Base-by-base conservation (phyloP, 53 echinoderm and acorn worm genomes). In the Henricia sp. region DNA sequence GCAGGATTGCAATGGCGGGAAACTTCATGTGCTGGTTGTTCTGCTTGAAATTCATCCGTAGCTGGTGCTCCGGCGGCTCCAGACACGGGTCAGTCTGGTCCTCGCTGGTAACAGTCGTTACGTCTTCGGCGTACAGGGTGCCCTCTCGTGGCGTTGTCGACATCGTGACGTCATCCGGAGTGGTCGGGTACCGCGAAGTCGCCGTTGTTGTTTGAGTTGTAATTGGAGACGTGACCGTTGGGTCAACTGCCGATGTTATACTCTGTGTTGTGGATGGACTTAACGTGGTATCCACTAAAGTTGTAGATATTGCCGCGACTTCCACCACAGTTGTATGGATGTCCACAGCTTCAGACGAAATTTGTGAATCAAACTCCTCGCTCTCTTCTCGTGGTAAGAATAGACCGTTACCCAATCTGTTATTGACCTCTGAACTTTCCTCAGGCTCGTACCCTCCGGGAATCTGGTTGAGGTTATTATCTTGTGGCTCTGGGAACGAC, bases 1-100 rank as follows among this genome's bases (percentile, higher is more conserved):
- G 62, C 64, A 80, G 48, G 80, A 80, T 63, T 4, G 80, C 80
- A 8, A 80, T 62, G 6, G 80, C 80, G 23, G 80, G 80, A 41
- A 80, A 80, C 50, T 80, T 80, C 25, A 80, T 28, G 64, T 80
- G 62, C 64, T 32, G 62, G 13, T 80, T 80, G 80, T 13, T 62
- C 0, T 24, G 30, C 63, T 64, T 80, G 65, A 80, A 80, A 64
- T 48, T 37, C 44, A 80, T 21, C 13, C 24, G 80, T 2, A 80
- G 80, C 42, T 21, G 80, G 48, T 64, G 16, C 21, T 30, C 36
- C 8, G 80, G 24, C 29, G 80, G 80, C 24, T 80, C 80, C 21
- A 33, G 20, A 24, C 80, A 80, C 37, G 14, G 11, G 2, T 19
- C 28, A 2, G 27, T 2, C 41, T 36, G 40, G 4, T 38, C 8